Evolutionary conservation across 2,888 invertebrate species (phyloP), one percentile per base, ranked within the genome.

Genomic region (Melitaea athalia): DNA sequence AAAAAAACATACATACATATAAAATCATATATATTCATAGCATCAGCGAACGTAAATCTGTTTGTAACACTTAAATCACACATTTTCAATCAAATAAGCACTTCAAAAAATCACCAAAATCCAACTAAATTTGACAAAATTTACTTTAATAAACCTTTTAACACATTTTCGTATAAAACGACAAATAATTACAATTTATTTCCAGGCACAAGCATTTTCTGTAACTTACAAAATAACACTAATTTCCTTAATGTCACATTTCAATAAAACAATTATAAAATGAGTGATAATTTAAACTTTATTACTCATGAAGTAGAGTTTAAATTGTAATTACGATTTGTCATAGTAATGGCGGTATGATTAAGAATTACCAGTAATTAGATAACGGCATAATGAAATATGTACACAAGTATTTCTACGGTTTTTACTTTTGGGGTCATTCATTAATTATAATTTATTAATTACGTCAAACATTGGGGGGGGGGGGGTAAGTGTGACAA

Each of bases 1-100:
- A 38, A 38, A 38, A 38, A 38, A 38, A 38, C 8, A 38, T 63
- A 70, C 68, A 14, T 61, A 71, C 71, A 65, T 63, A 71, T 68
- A 63, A 68, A 71, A 43, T 71, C 71, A 15, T 55, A 71, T n/a
- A 71, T 68, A 60, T 71, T 66, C 24, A 68, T 55, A 2, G 50
- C 68, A 63, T 71, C 66, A 3, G 61, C 45, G 7, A 42, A 24
- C 47, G 55, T 67, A 0, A 67, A 62, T n/a, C 17, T 17, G n/a
- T 61, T 62, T 17, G 7, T 24, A 0, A 33, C 60, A 33, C 47
- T 55, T 31, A 67, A 60, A 47, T 59, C 63, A 43, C 62, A 24
- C 63, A 69, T 69, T 45, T 60, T 33, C 53, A 55, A 45, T 12
- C 45, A 45, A 45, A 45, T 45, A 4, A 45, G 4, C 45, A 45